Evolutionary conservation across 1,140 invertebrate species (phyloP).

Genomic region (Hirudo medicinalis): DNA sequence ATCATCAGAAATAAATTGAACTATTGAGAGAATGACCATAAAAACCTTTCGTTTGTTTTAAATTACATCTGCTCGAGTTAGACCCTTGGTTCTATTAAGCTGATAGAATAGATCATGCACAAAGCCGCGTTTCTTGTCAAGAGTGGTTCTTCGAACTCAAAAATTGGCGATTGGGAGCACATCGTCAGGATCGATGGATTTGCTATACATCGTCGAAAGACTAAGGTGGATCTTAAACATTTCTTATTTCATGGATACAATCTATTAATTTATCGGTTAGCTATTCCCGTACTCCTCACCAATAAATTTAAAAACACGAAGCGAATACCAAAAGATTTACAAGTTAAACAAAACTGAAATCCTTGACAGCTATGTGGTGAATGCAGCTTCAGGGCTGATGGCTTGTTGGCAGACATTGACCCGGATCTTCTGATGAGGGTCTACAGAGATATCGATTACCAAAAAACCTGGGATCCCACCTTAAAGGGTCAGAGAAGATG

Average conservation of each 20-base stretch:
- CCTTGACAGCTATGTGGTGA: not conserved
- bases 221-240: not conserved
- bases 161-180: constrained; percentile 3
- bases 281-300: not conserved
- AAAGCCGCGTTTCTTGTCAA: not conserved
- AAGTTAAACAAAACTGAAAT: not conserved
- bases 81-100: not conserved
- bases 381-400: constrained; percentile 5
- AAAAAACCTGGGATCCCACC: constrained; percentile 10
- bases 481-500: not conserved
- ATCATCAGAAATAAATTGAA: not conserved
- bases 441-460: not conserved
- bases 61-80: not conserved
- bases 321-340: too few species aligned
- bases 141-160: not conserved
- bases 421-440: not conserved
- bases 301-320: not conserved
- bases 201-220: not conserved
- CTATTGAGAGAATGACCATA: not conserved
- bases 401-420: not conserved
- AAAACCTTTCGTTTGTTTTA: not conserved
- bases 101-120: not conserved
- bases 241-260: not conserved
- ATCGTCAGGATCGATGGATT: not conserved
- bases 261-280: not conserved